phyloP scores from a whole-genome alignment of 2,113 vertebrate genomes.

The Thryonomys swinderianus region DNA sequence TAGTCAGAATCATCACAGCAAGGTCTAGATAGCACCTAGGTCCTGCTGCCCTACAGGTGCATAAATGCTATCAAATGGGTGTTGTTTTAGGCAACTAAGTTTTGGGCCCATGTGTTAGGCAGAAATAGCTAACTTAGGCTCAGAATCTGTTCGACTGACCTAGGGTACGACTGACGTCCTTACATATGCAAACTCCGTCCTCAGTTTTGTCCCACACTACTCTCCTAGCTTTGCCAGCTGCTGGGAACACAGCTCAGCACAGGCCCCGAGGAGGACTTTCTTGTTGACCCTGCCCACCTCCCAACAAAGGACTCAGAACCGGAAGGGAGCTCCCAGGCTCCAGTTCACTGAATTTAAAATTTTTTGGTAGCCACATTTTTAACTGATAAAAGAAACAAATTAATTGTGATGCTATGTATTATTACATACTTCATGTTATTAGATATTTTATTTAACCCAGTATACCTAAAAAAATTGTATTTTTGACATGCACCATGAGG shows the following conservation, averaged over 20 bases:
- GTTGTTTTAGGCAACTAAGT: not conserved
- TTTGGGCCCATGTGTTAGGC: not conserved
- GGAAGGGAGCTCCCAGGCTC: not conserved
- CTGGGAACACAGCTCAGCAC: not conserved
- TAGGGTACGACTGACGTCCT: not conserved
- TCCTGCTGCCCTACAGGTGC: not conserved
- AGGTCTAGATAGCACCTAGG: not conserved
- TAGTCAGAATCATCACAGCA: not conserved
- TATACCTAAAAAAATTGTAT: not conserved
- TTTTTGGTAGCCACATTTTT: not conserved
- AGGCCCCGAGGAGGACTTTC: not conserved
- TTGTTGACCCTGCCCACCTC: not conserved
- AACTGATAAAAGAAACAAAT: not conserved
- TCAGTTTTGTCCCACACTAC: not conserved
- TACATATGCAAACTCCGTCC: not conserved
- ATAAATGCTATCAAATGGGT: not conserved
- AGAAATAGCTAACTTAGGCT: not conserved
- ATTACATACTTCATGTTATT: not conserved
- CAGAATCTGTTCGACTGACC: not conserved
- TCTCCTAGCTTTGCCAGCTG: not conserved
- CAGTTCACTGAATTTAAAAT: not conserved
- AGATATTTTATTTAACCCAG: not conserved
- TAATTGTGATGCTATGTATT: not conserved
- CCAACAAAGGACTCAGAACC: not conserved
- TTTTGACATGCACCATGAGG: not conserved